These are phyloP conservation scores for Lasioglossum lativentre DNA, from an alignment of 2,888 invertebrate species.

Conservation along the genomic window DNA sequence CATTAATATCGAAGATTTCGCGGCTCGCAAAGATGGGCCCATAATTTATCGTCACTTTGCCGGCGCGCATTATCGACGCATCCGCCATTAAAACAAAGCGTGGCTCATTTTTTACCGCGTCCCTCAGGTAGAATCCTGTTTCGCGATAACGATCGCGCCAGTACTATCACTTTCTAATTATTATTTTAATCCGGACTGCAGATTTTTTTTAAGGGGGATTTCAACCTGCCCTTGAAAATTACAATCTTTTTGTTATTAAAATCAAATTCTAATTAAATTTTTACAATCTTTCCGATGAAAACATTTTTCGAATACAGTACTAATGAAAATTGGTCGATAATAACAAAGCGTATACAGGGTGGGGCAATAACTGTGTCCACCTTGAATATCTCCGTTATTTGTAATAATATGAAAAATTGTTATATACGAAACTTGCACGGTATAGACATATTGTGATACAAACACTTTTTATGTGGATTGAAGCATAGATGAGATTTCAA, in stretches of 20 bases:
- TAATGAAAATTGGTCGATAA: neutral
- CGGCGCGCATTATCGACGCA: constrained; percentile 3
- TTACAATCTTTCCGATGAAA: no score
- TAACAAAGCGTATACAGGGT: no score
- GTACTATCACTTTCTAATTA: neutral
- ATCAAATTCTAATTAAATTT: neutral
- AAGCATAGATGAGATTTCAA: no score
- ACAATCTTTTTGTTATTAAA: neutral
- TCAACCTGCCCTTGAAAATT: no score
- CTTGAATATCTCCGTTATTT: no score
- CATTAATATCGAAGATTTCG: constrained; percentile 19
- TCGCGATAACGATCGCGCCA: constrained; percentile 35
- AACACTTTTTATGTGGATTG: no score
- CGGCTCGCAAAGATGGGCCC: constrained; percentile 1
- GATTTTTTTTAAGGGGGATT: no score
- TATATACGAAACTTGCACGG: no score
- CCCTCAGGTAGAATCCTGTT: constrained; percentile 22
- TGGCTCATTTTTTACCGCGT: neutral
- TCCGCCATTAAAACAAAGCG: constrained; percentile 23
- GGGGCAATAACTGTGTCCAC: no score
- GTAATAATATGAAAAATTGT: no score
- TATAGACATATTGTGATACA: no score
- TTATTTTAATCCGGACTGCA: neutral
- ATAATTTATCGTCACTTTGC: constrained; percentile 34
- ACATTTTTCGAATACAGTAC: neutral